A percentile compares a stretch with the other conserved stretches of the same genome.
phyloP scores from a whole-genome alignment of 2,113 vertebrate species.

The Centrocercus urophasianus region DNA sequence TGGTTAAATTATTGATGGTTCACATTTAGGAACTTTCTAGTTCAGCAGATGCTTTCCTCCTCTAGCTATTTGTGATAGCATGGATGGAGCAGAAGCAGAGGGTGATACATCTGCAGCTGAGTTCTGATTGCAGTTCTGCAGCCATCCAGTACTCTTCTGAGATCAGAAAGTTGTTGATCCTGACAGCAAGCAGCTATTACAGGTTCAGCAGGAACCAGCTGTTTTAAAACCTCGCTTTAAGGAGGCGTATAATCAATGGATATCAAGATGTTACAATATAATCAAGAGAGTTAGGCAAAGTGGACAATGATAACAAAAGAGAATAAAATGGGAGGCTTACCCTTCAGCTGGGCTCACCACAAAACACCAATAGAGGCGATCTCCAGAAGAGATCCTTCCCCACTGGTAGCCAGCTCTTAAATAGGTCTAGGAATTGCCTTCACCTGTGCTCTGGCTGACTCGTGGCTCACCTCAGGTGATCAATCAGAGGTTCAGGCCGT shows the following conservation, averaged over 20 bases:
- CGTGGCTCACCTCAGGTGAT: no score
- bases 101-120: constrained; percentile 3
- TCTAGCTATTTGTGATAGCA: neutral
- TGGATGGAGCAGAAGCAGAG: neutral
- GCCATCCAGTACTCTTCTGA: neutral
- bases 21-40: neutral
- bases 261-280: no score
- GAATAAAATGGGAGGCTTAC: no score
- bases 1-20: constrained; percentile 32
- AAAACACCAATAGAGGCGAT: no score
- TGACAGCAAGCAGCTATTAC: constrained; percentile 29
- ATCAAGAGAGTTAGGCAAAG: no score
- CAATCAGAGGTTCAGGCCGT: no score
- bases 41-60: constrained; percentile 33
- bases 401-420: no score
- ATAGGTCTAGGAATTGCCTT: no score
- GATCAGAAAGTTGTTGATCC: neutral
- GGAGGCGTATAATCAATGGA: neutral
- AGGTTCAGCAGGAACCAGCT: neutral
- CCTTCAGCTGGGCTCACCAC: no score
- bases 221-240: neutral
- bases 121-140: neutral
- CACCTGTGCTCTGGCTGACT: no score
- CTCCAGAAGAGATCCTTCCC: no score
- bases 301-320: no score